Evolutionary conservation across 2,113 vertebrate species (phyloP).

Genomic region (Labrus mixtus): DNA sequence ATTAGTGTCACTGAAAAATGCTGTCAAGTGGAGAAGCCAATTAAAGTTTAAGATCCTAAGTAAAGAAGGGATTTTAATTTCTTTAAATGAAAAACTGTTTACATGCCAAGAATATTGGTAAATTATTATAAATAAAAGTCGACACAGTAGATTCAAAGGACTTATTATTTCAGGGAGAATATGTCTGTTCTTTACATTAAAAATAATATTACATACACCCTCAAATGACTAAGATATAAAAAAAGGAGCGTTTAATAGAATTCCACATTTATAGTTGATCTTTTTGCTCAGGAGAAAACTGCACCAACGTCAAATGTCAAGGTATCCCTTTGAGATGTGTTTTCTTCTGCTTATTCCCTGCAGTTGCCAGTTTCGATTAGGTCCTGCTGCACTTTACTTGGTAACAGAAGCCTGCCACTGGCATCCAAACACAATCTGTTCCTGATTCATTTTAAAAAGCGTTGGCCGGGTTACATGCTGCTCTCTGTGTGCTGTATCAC

Average conservation of each 20-base stretch:
- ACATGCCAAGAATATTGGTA: neutral
- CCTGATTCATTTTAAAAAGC: constrained; percentile 50
- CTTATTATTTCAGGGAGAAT: too few relatives aligned
- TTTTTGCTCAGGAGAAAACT: constrained; percentile 13
- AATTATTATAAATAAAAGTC: neutral
- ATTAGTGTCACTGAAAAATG: constrained; percentile 7
- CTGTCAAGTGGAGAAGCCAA: neutral
- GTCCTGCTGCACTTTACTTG: constrained; percentile 37
- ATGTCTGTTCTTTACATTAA: too few relatives aligned
- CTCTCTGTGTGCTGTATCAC: constrained; percentile 48
- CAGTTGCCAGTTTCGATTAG: constrained; percentile 34
- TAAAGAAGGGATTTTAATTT: neutral
- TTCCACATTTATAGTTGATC: too few relatives aligned
- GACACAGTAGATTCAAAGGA: neutral
- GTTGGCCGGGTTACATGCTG: constrained; percentile 48
- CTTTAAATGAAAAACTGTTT: neutral
- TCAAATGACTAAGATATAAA: too few relatives aligned
- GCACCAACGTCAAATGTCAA: constrained; percentile 32
- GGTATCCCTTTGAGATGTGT: constrained; percentile 34
- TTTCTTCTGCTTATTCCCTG: constrained; percentile 20
- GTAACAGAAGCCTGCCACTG: constrained; percentile 45
- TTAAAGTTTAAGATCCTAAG: neutral
- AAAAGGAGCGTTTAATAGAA: too few relatives aligned
- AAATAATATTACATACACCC: too few relatives aligned
- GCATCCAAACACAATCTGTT: constrained; percentile 51